These are phyloP conservation scores for Sesia apiformis DNA, from an alignment of 2,888 invertebrate genomes.

Conservation along the genomic window DNA sequence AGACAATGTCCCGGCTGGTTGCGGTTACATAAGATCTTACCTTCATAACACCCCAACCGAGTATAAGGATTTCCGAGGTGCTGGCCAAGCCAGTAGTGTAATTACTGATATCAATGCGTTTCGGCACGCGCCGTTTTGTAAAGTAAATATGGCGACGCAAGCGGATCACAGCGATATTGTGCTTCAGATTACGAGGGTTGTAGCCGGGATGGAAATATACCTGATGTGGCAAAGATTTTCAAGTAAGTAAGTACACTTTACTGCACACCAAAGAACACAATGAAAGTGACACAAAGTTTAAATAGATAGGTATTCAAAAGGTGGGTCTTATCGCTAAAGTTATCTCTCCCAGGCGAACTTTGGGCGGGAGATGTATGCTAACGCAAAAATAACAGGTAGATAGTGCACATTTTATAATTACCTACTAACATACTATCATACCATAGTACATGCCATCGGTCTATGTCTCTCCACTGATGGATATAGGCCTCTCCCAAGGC, in stretches of 20 bases:
- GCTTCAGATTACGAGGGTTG: slow-evolving; percentile 39
- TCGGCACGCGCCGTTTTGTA: slow-evolving; percentile 38
- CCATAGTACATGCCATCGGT: no score
- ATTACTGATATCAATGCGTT: slow-evolving; percentile 37
- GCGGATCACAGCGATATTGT: slow-evolving; percentile 52
- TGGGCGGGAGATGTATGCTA: no score
- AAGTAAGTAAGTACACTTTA: not conserved
- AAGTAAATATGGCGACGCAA: slow-evolving; percentile 38
- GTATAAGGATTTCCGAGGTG: slow-evolving; percentile 42
- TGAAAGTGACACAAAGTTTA: no score
- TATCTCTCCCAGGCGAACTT: no score
- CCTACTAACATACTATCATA: no score
- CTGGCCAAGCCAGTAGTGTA: slow-evolving; percentile 19
- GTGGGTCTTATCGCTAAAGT: no score
- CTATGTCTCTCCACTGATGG: no score
- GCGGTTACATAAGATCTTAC: slow-evolving; percentile 16
- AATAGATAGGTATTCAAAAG: no score
- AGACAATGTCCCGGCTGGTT: no score
- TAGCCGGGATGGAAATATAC: slow-evolving; percentile 62
- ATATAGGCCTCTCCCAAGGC: no score
- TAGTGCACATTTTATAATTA: no score
- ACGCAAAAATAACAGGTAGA: no score
- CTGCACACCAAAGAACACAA: not conserved
- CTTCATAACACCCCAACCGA: slow-evolving; percentile 64
- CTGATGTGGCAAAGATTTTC: slow-evolving; percentile 16